phyloP scores from a whole-genome alignment of 1,140 invertebrate genomes.

The Muscidifurax raptorellus region DNA sequence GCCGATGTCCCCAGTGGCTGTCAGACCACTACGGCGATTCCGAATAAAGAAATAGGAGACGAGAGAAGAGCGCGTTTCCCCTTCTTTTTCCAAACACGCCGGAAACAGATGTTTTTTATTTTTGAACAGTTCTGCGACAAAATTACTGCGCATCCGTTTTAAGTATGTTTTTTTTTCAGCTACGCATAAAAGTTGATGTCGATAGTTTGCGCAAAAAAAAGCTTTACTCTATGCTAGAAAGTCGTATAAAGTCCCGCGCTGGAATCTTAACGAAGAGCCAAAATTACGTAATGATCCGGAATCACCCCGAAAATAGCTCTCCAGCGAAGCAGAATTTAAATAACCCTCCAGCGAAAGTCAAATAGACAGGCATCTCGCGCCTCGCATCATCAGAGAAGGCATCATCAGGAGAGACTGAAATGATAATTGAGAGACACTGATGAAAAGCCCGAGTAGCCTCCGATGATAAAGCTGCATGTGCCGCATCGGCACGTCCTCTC shows the following conservation, averaged over 20 bases:
- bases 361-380: background rate
- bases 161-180: background rate
- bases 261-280: background rate
- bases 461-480: background rate
- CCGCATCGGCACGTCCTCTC: background rate
- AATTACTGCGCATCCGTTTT: background rate
- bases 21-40: background rate
- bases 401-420: background rate
- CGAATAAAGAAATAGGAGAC: background rate
- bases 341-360: background rate
- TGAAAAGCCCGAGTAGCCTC: background rate
- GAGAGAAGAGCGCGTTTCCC: background rate
- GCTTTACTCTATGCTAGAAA: no score
- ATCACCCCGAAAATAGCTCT: background rate
- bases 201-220: no score
- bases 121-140: background rate
- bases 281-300: background rate
- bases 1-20: conserved; percentile 3
- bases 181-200: no score
- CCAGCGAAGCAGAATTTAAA: background rate
- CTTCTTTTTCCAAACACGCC: background rate
- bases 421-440: background rate
- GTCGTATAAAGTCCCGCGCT: background rate
- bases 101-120: conserved; percentile 31
- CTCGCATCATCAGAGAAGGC: background rate